These are phyloP conservation scores for Phyllotis vaccarum DNA, from an alignment of 2,797 vertebrate genomes.

Conservation along the genomic window DNA sequence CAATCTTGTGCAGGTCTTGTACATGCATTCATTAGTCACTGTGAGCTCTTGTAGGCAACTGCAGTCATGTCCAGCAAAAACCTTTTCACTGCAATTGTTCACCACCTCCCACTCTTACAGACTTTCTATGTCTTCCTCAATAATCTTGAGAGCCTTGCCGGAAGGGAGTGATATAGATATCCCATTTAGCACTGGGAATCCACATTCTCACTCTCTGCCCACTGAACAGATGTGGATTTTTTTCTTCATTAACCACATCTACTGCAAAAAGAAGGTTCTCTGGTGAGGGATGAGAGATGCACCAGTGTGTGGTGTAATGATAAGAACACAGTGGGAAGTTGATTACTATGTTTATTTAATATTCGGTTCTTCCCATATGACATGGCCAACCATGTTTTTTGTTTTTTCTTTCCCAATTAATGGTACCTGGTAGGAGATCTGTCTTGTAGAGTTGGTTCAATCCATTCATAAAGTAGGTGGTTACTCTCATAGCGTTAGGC, in stretches of 20 bases:
- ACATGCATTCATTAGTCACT: neutral
- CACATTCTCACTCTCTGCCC: neutral
- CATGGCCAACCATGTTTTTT: neutral
- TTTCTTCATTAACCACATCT: neutral
- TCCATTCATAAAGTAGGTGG: neutral
- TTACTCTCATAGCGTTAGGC: neutral
- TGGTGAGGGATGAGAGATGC: neutral
- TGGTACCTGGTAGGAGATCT: neutral
- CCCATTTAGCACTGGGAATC: neutral
- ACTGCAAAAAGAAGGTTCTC: neutral
- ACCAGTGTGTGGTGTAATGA: neutral
- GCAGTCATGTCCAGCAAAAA: neutral
- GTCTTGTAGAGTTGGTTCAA: neutral
- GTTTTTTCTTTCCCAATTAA: neutral
- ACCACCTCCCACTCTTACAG: neutral
- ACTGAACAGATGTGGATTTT: neutral
- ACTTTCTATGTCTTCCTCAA: neutral
- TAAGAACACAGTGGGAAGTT: neutral
- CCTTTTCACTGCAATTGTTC: too few relatives aligned
- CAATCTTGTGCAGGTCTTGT: neutral
- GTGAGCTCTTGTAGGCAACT: neutral
- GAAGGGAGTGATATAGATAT: neutral
- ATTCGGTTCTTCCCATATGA: neutral
- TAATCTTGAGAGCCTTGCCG: neutral
- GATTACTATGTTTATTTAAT: neutral